Evolutionary conservation across 2,888 invertebrate genomes (phyloP), one percentile per base, ranked within the genome.

Genomic region (Pogonocherus hispidulus): DNA sequence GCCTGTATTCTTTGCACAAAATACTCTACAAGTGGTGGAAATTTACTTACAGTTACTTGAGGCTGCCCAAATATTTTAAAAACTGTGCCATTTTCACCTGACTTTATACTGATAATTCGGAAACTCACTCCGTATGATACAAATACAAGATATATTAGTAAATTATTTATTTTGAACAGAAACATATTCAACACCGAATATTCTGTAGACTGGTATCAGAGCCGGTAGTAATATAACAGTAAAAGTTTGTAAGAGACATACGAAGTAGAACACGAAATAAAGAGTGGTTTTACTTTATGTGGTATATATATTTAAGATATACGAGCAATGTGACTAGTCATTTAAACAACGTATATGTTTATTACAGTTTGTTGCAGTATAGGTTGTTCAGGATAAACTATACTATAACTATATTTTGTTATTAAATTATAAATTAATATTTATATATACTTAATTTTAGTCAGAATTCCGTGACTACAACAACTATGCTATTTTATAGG

Each of bases 1-100:
- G 90, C 88, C 84, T 93, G 93, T 60, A 93, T 88, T 52, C 90
- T 88, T 80, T 93, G 92, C 4, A 92, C 88, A 44, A 93, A 82
- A 74, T 89, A 89, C 80, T 93, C 93, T 71, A 93, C 82, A 55
- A 92, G 84, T 0, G 91, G 91, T 4, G 93, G 92, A 80, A 93
- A 91, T 79, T 90, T 84, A 66, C 79, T 83, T 2, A 83, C 80
- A n/a, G 78, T 78, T 20, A 72, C 74, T 20, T 71, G 68, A 8
- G 74, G 73, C 6, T 47, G 49, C 19, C 67, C 64, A 49, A 73
- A 72, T 37, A 73, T 6, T 66, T 71, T 74, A 27, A 46, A 16
- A 22, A n/a, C 8, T 20, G 59, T 59, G 16, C 14, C 11, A 47
- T 59, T 59, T 19, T 59, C 19, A 47, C 16, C n/a, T 20, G 47